Evolutionary conservation across 2,797 vertebrate species (phyloP), one percentile per base, ranked within the genome.

Genomic region (Delichon dasypus): DNA sequence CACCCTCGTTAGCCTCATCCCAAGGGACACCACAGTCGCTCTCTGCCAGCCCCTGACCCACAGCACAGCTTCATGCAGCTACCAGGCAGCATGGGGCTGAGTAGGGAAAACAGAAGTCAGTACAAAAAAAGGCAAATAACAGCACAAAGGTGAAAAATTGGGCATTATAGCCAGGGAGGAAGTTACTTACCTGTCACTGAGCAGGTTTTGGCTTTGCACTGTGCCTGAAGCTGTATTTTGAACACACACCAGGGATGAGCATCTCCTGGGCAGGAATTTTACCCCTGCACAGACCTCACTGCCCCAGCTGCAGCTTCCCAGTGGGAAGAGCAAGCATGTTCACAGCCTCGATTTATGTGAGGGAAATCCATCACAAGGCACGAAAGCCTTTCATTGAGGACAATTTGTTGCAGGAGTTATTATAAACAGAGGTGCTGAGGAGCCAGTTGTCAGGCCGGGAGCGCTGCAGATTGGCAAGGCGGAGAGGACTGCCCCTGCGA

Each of bases 321-420:
- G 38, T 4, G 18, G 48, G 23, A 95, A 92, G 42, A 81, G 73
- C 30, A 79, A 86, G 30, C 51, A 86, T 76, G 64, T 38, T 93
- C 83, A 55, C 9, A 72, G 71, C 64, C 80, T 84, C 88, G 61
- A 93, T 93, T 95, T 90, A 94, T 74, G 74, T n/a, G 71, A 82
- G 67, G 71, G 53, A 85, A 96, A 96, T 96, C 85, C 71, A 95
- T 94, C 93, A 91, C 26, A 47, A 73, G 38, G n/a, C 80, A 93
- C 16, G 65, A 87, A 94, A 96, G 72, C 70, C 85, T 94, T 95
- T 91, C 71, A 68, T 0, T 86, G 55, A 61, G 83, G 83, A 65
- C 88, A 89, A 95, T 94, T 94, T 95, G 89, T 84, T 85, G 94
- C 80, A 82, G 85, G 67, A 87, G 61, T 82, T 90, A 86, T 73